A percentile compares a stretch with the other conserved stretches of the same genome.
These are phyloP conservation scores for Chelon labrosus DNA, from an alignment of 2,797 vertebrate species.

Conservation along the genomic window DNA sequence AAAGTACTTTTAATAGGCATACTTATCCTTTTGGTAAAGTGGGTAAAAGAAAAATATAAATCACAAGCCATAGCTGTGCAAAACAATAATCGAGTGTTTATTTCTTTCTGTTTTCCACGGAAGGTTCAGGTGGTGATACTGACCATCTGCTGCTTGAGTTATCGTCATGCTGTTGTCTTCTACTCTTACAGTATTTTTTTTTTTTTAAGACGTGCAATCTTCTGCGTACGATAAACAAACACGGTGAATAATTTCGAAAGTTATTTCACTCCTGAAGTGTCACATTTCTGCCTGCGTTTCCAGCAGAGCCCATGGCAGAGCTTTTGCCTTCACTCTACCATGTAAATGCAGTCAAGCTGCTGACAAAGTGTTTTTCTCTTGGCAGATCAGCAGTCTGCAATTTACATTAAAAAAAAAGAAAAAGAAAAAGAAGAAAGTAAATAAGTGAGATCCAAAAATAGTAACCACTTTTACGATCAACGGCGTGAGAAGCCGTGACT, in stretches of 20 bases:
- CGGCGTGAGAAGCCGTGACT: constrained; percentile 38
- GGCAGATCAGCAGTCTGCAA: constrained; percentile 67
- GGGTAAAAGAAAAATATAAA: constrained; percentile 5
- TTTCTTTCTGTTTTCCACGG: not conserved
- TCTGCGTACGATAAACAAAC: constrained; percentile 30
- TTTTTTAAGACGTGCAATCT: constrained; percentile 22
- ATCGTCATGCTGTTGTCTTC: constrained; percentile 9
- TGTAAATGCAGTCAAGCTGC: constrained; percentile 80
- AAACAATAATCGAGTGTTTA: not conserved
- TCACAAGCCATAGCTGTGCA: constrained; percentile 6
- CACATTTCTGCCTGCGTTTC: constrained; percentile 13
- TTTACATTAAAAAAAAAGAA: constrained; percentile 56
- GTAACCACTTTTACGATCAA: constrained; percentile 58
- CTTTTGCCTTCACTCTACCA: constrained; percentile 74
- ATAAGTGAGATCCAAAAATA: constrained; percentile 75
- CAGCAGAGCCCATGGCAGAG: constrained; percentile 58
- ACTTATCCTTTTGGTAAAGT: not conserved
- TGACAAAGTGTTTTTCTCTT: constrained; percentile 82
- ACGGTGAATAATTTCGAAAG: constrained; percentile 24
- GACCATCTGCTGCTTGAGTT: constrained; percentile 16
- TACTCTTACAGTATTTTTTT: constrained; percentile 7
- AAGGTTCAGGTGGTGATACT: constrained; percentile 11
- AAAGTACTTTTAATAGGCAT: not conserved
- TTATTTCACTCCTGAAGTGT: not conserved
- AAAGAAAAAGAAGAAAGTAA: constrained; percentile 60